These are phyloP conservation scores for Pectinophora gossypiella DNA, from an alignment of 1,140 invertebrate genomes.

Conservation along the genomic window DNA sequence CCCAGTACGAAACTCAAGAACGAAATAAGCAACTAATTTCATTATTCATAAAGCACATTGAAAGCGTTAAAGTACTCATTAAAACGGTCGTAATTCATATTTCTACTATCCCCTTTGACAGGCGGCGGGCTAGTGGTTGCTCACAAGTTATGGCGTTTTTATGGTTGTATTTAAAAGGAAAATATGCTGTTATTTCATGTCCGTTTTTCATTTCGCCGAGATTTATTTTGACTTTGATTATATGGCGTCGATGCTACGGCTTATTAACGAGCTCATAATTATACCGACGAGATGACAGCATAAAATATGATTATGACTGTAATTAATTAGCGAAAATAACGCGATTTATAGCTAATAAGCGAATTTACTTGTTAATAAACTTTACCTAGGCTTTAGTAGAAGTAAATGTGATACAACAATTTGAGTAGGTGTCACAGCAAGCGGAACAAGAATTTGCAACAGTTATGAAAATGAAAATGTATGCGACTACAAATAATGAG, in stretches of 20 bases:
- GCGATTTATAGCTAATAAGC: not conserved
- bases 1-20: slow-evolving; percentile 64
- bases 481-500: slow-evolving; percentile 27
- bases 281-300: slow-evolving; percentile 32
- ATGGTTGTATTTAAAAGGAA: slow-evolving; percentile 55
- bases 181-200: slow-evolving; percentile 60
- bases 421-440: too few species aligned
- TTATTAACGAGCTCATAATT: slow-evolving; percentile 55
- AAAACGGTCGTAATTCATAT: slow-evolving; percentile 62
- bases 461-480: slow-evolving; percentile 9
- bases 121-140: slow-evolving; percentile 45
- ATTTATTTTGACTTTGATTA: slow-evolving; percentile 68
- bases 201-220: slow-evolving; percentile 53
- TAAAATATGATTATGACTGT: slow-evolving; percentile 25
- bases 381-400: too few species aligned
- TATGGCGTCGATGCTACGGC: slow-evolving; percentile 49
- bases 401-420: too few species aligned
- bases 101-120: slow-evolving; percentile 64
- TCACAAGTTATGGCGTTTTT: slow-evolving; percentile 62
- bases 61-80: slow-evolving; percentile 72
- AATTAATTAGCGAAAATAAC: slow-evolving; percentile 26
- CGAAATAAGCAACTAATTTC: slow-evolving; percentile 73
- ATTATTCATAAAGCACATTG: slow-evolving; percentile 75
- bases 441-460: too few species aligned
- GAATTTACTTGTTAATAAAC: not conserved